Percentiles rank a stretch among this genome's conserved stretches.
Evolutionary conservation across 2,797 vertebrate genomes (phyloP).

Genomic region (Microtus obscurus): DNA sequence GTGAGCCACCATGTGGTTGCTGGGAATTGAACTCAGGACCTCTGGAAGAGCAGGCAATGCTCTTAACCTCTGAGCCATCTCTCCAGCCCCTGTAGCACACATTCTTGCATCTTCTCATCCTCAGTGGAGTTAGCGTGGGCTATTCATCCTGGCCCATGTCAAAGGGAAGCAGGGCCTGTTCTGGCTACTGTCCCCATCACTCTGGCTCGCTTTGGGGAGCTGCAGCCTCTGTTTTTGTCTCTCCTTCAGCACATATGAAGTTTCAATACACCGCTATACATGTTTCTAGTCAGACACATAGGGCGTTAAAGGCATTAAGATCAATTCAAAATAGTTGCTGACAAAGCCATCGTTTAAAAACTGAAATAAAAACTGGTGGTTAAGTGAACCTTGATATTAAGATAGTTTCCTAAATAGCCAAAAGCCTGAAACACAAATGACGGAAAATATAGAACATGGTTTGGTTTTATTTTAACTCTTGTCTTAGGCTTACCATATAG

Average conservation of each 20-base stretch:
- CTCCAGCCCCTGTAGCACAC: accelerated
- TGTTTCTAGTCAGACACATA: neutral
- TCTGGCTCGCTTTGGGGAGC: neutral
- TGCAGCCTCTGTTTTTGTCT: neutral
- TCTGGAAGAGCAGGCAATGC: too few species aligned
- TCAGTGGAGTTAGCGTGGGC: neutral
- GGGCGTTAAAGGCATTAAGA: neutral
- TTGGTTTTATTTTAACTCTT: neutral
- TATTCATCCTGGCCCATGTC: neutral
- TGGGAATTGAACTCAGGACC: too few species aligned
- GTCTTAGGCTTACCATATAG: neutral
- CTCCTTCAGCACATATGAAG: neutral
- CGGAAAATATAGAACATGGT: neutral
- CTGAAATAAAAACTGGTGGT: neutral
- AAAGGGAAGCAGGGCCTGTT: neutral
- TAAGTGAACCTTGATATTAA: neutral
- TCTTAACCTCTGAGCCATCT: too few species aligned
- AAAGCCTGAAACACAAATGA: neutral
- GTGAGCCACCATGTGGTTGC: too few species aligned
- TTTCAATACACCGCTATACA: neutral
- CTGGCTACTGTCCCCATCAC: neutral
- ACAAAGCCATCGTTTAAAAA: neutral
- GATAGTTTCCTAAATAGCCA: neutral
- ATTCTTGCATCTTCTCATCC: neutral
- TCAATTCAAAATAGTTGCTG: neutral